Evolutionary conservation across 2,797 vertebrate species (phyloP).

Genomic region (Remorina albescens): DNA sequence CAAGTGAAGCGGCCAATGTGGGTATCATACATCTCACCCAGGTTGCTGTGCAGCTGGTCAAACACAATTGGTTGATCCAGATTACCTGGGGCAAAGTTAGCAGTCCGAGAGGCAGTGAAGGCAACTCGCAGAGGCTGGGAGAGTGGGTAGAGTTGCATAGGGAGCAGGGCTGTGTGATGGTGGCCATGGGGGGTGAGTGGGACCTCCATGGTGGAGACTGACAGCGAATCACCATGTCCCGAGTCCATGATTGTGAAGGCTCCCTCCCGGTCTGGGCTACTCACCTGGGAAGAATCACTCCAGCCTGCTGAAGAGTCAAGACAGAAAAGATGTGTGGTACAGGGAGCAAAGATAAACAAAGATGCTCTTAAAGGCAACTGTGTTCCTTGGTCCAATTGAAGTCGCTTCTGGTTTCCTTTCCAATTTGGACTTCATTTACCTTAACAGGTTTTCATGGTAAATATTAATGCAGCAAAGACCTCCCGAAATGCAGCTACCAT

Average conservation of each 20-base stretch:
- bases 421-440: not conserved
- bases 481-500: not conserved
- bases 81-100: conserved; percentile 95
- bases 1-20: conserved; percentile 94
- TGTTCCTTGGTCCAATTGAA: not conserved
- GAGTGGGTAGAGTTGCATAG: conserved; percentile 91
- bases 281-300: conserved; percentile 95
- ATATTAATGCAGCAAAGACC: not conserved
- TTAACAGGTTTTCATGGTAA: not conserved
- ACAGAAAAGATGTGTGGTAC: conserved; percentile 4
- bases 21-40: conserved; percentile 94
- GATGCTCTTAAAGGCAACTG: not conserved
- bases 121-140: conserved; percentile 94
- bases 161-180: conserved; percentile 84
- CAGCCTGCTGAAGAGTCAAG: conserved; percentile 83
- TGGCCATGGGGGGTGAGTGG: conserved; percentile 86
- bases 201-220: conserved; percentile 88
- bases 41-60: conserved; percentile 94
- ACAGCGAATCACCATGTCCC: conserved; percentile 91
- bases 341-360: not conserved
- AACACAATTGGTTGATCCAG: conserved; percentile 97
- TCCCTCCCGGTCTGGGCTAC: conserved; percentile 92
- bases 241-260: conserved; percentile 89
- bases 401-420: not conserved
- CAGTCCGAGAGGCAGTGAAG: conserved; percentile 94